Evolutionary conservation across 2,888 invertebrate species (phyloP), one percentile per base, ranked within the genome.

Genomic region (Synergus umbraculus): DNA sequence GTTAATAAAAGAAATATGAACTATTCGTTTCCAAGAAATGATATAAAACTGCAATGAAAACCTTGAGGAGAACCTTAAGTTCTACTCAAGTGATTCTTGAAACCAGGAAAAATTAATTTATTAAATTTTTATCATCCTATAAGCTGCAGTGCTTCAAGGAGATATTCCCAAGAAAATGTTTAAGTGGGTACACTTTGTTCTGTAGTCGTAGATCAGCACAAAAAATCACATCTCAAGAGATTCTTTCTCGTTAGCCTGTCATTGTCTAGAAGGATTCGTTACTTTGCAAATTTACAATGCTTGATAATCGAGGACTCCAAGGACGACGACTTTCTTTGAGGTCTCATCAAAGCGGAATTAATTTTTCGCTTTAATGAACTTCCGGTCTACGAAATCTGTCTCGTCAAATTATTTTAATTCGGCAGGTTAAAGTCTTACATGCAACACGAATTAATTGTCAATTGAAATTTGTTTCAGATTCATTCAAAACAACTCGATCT

Each of bases 301-400:
- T 69, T 69, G 49, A 49, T 54, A 73, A 73, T 41, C 54, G 73
- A 37, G 73, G 54, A 41, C n/a, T 73, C 37, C 9, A n/a, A 73
- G 54, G 69, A 15, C 37, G 49, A 29, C 18, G 54, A 58, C 49
- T 43, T 85, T 85, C 85, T 85, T 84, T 84, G 83, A 88, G 87
- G 86, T 85, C 85, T 83, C 86, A 85, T 86, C 83, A 85, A 85
- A 83, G 83, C 84, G 83, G 86, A 86, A 81, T 81, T 76, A 77
- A 88, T 83, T 85, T 81, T 82, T 84, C 83, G 83, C 85, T 85
- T 86, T 88, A 88, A 85, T 87, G 85, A 84, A 84, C 83, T 81
- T 79, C 10, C 41, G 37, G 41, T 73, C 84, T 78, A 79, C 78
- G 77, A 79, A 82, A 80, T 80, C 81, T 78, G 76, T 29, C 49